Evolutionary conservation across 2,888 invertebrate species (phyloP).

Genomic region (Deroplatys truncata): DNA sequence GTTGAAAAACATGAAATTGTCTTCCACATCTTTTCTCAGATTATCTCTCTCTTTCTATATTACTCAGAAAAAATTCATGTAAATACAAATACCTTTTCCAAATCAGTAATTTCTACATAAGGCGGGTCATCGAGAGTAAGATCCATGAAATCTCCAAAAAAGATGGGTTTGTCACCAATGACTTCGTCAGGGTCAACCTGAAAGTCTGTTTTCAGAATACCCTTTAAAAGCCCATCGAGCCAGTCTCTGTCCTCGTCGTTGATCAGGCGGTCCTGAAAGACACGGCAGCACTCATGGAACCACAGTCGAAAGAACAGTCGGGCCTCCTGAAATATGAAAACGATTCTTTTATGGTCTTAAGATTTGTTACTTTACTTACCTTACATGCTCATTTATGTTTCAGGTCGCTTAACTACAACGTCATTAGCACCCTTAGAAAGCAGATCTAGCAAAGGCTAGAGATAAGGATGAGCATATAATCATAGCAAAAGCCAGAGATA

Average conservation of each 20-base stretch:
- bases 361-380: too few species aligned
- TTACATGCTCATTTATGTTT: too few species aligned
- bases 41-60: too few species aligned
- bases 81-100: slow-evolving; percentile 50
- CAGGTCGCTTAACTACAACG: too few species aligned
- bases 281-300: slow-evolving; percentile 85
- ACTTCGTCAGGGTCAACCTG: slow-evolving; percentile 49
- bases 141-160: slow-evolving; percentile 67
- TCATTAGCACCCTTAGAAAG: too few species aligned
- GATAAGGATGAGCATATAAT: too few species aligned
- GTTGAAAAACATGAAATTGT: too few species aligned
- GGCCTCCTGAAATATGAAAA: slow-evolving; percentile 44
- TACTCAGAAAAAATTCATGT: background rate
- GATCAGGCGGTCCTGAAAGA: slow-evolving; percentile 83
- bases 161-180: slow-evolving; percentile 51
- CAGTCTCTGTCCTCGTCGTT: slow-evolving; percentile 71
- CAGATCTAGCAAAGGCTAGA: too few species aligned
- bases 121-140: slow-evolving; percentile 48
- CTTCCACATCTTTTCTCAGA: too few species aligned
- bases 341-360: background rate
- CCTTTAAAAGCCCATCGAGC: slow-evolving; percentile 59
- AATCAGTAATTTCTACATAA: slow-evolving; percentile 61
- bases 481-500: too few species aligned
- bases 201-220: slow-evolving; percentile 56
- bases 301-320: slow-evolving; percentile 69